Base-by-base conservation (phyloP, 2,888 invertebrate species). In the Drosophila stalkeri region DNA sequence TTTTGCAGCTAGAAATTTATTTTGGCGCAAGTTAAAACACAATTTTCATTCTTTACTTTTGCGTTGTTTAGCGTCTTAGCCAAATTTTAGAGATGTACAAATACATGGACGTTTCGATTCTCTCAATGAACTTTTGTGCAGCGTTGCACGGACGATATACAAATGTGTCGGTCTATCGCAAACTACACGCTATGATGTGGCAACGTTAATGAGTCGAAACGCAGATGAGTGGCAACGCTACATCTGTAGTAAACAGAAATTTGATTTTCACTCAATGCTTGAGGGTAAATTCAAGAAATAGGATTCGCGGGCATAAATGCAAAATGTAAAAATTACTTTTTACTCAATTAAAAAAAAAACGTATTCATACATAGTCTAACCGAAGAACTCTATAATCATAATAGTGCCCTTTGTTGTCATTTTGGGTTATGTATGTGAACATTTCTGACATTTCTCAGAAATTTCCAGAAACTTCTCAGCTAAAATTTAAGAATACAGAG, bases 31-130 rank as follows among this genome's bases (percentile, higher is more conserved):
- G 46, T 62, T 64, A 27, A 27, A 44, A 27, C 41, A 27, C 75
- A 71, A 64, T 56, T 77, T 71, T 75, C 76, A 41, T 47, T 31
- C 18, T 2, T 12, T n/a, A 14, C 62, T 80, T 77, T 71, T 77
- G 64, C 77, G 77, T 77, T 75, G 71, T 75, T 80, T 80, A 68
- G 77, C 80, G 80, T 77, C 80, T 60, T 39, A 47, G 61, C 52
- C 23, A 70, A 52, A 66, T 49, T 27, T 59, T 65, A 56, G 77
- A 23, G 67, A 49, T 72, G 72, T 41, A 23, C 37, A 33, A 12
- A 12, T 51, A 23, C 27, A 49, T 43, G 12, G 14, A 18, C 9
- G 1, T 55, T 65, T 49, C 76, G 76, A 77, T 59, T 49, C 11
- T 31, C 18, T 44, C 27, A 39, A 57, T 33, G 33, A 16, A 39